Evolutionary conservation across 2,113 vertebrate species (phyloP).

Genomic region (Gymnogyps californianus): DNA sequence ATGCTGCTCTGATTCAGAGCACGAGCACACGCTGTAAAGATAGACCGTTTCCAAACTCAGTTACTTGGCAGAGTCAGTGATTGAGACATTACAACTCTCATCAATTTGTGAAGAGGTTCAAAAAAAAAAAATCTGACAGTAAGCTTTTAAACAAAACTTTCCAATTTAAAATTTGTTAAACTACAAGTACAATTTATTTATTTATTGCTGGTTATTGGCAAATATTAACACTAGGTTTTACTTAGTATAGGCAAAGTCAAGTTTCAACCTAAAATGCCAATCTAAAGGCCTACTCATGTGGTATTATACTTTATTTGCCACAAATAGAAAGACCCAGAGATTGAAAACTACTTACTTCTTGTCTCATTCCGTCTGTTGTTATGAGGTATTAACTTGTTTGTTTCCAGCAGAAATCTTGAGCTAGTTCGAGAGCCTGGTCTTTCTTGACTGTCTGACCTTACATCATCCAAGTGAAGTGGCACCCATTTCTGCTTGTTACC

Average conservation of each 20-base stretch:
- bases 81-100: not conserved
- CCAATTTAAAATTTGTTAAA: not conserved
- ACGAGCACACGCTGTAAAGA: not conserved
- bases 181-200: not conserved
- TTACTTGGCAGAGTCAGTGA: not conserved
- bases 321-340: not conserved
- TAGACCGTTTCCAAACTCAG: not conserved
- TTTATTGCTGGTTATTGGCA: not conserved
- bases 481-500: conserved; percentile 93
- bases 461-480: conserved; percentile 84
- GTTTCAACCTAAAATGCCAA: not conserved
- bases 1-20: not conserved
- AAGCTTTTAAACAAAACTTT: not conserved
- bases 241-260: not conserved
- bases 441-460: conserved; percentile 77
- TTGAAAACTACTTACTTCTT: conserved; percentile 79
- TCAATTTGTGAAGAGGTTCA: not conserved
- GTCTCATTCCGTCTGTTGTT: conserved; percentile 79
- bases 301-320: not conserved
- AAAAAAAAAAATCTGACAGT: not conserved
- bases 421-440: conserved; percentile 67
- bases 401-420: conserved; percentile 73
- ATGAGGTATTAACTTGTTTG: conserved; percentile 72
- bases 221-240: not conserved
- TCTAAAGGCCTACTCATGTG: not conserved